phyloP scores from a whole-genome alignment of 2,888 invertebrate genomes.

The Apamea sordens region DNA sequence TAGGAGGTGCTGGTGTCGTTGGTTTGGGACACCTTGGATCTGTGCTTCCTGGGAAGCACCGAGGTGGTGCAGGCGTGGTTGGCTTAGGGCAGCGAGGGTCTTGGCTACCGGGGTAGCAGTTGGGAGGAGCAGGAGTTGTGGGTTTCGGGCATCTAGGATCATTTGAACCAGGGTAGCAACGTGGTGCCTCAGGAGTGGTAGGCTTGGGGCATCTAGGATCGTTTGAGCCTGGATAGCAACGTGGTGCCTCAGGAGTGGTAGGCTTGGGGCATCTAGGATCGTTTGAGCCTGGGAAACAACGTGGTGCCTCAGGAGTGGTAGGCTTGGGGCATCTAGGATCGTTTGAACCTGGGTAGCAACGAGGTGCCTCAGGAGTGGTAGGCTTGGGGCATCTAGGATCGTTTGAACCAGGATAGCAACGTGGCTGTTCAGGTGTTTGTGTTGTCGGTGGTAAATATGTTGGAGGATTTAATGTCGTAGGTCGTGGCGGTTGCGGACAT shows the following conservation, averaged over 20 bases:
- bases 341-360: accelerated
- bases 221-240: constrained; percentile 3
- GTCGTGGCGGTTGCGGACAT: constrained; percentile 76
- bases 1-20: constrained; percentile 51
- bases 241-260: constrained; percentile 7
- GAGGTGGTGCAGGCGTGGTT: neutral
- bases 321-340: constrained; percentile 38
- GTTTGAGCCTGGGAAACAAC: no score
- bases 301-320: constrained; percentile 51
- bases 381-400: constrained; percentile 71
- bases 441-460: constrained; percentile 69
- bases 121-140: neutral
- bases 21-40: constrained; percentile 61
- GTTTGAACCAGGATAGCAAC: constrained; percentile 66
- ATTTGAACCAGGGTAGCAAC: neutral
- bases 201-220: constrained; percentile 4
- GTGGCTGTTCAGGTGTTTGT: neutral
- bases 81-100: neutral
- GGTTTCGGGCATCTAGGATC: no score
- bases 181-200: constrained; percentile 32
- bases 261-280: neutral
- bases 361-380: accelerated
- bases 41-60: neutral
- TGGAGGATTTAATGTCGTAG: constrained; percentile 70
- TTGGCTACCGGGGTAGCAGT: accelerated